Base-by-base conservation (phyloP, 2,797 vertebrate species). In the Neomorphus geoffroyi region DNA sequence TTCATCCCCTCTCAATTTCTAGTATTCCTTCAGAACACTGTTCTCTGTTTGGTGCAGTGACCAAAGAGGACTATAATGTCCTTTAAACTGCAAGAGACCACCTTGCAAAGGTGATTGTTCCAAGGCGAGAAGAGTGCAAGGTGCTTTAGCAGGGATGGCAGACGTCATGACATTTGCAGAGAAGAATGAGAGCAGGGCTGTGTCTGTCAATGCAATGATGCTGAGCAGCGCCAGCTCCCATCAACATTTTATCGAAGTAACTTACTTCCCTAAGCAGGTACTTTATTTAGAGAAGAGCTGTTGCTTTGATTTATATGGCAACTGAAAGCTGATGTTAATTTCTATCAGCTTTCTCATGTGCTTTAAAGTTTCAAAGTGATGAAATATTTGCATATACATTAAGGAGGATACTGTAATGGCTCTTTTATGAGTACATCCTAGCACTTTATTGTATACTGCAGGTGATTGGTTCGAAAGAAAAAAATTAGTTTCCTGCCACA, bases 331-430 rank as follows among this genome's bases (percentile, higher is more conserved):
- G 79, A 81, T 65, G 86, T 84, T 96, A 95, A 96, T 95, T 95
- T 88, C 67, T 81, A 91, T 74, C 91, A 82, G 88, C 87, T 95
- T 94, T 71, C 83, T 86, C 1, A 0, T 81, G 67, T 58, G 60
- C 62, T 87, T 94, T 78, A 27, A 88, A 94, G 62, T 95, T 95
- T 95, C 87, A 72, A 88, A 93, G 82, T 57, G 78, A 81, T 95
- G 87, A 94, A 92, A 90, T 96, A 96, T 95, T 96, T 96, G 96
- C 95, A 96, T 95, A 96, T 96, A 93, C 94, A 96, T 96, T 94
- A 90, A 75, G 72, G 84, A 96, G 65, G 80, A 75, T 84, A 69
- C 72, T 35, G 91, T 86, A 88, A 71, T 61, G 78, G 45, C 35
- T 95, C 88, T 94, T 95, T 94, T 93, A 93, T 81, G 80, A 77